A percentile compares a stretch with the other conserved stretches of the same genome.
phyloP scores from a whole-genome alignment of 2,888 invertebrate species.

The Stomorhina lunata region DNA sequence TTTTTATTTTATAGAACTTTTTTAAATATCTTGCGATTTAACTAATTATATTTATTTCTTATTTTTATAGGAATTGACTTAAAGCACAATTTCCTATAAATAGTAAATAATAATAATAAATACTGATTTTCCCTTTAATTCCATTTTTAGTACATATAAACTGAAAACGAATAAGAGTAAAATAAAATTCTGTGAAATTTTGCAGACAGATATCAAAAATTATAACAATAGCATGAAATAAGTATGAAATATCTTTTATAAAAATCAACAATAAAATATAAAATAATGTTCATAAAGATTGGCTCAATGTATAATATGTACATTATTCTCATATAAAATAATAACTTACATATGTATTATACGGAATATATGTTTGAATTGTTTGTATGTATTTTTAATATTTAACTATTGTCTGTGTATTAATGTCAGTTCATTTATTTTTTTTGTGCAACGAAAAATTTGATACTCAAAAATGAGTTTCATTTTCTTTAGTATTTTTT shows the following conservation, averaged over 20 bases:
- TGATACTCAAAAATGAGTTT: not conserved
- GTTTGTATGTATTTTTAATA: not conserved
- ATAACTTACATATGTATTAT: constrained; percentile 1
- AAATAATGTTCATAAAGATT: no score
- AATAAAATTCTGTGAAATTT: not conserved
- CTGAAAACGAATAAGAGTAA: not conserved
- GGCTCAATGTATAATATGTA: no score
- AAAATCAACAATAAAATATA: not conserved
- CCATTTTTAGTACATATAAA: no score
- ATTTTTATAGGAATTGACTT: no score
- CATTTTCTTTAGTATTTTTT: not conserved
- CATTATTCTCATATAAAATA: not conserved
- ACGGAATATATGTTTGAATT: no score
- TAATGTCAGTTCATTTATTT: not conserved
- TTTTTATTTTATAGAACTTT: no score
- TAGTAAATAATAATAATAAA: no score
- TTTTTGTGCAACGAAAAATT: not conserved
- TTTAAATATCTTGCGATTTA: no score
- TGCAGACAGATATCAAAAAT: constrained; percentile 21
- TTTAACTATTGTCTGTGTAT: not conserved
- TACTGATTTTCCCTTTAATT: no score
- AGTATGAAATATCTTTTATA: not conserved
- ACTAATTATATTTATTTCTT: no score
- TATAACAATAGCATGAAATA: constrained; percentile 10
- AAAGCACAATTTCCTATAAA: no score